Percentiles rank a stretch among this genome's conserved stretches.
Conservation (phyloP, 2,888 invertebrate genomes). For the Hermodice carunculata region DNA sequence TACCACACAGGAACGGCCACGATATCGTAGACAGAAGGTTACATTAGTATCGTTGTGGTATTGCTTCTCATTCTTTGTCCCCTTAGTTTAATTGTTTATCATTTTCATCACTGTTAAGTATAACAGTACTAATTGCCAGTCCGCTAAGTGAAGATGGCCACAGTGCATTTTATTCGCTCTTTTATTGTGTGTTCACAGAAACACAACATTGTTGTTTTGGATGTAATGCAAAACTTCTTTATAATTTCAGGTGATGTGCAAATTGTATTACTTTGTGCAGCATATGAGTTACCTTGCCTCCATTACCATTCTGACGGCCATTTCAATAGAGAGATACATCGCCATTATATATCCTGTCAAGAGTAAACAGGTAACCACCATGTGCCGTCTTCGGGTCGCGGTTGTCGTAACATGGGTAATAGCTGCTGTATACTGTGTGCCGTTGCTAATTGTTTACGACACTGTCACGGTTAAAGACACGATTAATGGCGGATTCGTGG, state of each 20-base stretch:
- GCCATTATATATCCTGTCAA: conserved; percentile 80
- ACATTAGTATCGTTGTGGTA: neutral
- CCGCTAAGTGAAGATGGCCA: too few species aligned
- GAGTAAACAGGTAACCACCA: conserved; percentile 85
- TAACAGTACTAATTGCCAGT: too few species aligned
- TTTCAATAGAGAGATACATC: conserved; percentile 61
- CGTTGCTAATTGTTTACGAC: conserved; percentile 83
- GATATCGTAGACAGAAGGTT: neutral
- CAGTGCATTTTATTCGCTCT: too few species aligned
- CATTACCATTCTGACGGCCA: conserved; percentile 87
- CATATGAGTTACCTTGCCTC: conserved; percentile 91
- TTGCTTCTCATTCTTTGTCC: neutral
- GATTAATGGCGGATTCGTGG: too few species aligned
- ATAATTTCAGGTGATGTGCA: conserved; percentile 76
- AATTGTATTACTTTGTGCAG: conserved; percentile 91
- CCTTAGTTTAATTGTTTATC: too few species aligned
- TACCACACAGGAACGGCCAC: neutral
- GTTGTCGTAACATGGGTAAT: conserved; percentile 86
- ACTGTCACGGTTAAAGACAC: conserved; percentile 5
- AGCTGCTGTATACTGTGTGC: conserved; percentile 85
- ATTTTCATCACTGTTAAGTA: too few species aligned
- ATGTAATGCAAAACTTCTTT: conserved; percentile 5
- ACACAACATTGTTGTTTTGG: neutral
- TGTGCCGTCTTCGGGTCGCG: conserved; percentile 79
- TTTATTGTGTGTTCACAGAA: too few species aligned